Evolutionary conservation across 2,888 invertebrate genomes (phyloP).

Genomic region (Polyommatus icarus): DNA sequence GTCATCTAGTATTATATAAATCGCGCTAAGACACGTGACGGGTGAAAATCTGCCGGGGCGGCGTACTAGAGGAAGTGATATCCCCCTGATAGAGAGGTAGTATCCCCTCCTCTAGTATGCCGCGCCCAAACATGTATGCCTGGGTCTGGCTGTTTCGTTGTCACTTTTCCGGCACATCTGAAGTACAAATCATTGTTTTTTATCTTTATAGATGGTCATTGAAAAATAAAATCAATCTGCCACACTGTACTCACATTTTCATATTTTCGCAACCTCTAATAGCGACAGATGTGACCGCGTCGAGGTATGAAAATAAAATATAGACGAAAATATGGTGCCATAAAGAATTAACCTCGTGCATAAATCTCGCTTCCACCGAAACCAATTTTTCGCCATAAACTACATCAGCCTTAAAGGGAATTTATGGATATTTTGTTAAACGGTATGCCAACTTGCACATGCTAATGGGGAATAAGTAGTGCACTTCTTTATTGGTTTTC

Average conservation of each 20-base stretch:
- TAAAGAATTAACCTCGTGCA: constrained; percentile 21
- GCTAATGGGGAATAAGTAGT: not conserved
- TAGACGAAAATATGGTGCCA: constrained; percentile 21
- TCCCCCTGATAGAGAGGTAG: no score
- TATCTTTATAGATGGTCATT: not conserved
- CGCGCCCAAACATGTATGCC: no score
- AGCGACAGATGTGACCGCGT: not conserved
- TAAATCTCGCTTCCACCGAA: constrained; percentile 31
- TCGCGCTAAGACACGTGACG: no score
- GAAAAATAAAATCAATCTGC: not conserved
- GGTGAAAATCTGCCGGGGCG: no score
- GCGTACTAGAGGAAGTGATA: no score
- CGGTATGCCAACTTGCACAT: not conserved
- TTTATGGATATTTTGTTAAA: constrained; percentile 7
- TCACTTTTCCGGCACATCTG: no score
- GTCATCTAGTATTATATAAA: no score
- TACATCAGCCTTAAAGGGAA: constrained; percentile 18
- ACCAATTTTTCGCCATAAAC: constrained; percentile 33
- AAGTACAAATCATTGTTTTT: no score
- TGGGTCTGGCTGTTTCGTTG: no score
- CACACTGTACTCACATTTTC: not conserved
- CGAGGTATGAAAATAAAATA: constrained; percentile 21
- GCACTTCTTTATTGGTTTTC: not conserved
- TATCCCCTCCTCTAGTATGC: no score
- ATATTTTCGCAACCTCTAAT: not conserved